phyloP scores from a whole-genome alignment of 2,888 invertebrate genomes.

The Therioaphis trifolii region DNA sequence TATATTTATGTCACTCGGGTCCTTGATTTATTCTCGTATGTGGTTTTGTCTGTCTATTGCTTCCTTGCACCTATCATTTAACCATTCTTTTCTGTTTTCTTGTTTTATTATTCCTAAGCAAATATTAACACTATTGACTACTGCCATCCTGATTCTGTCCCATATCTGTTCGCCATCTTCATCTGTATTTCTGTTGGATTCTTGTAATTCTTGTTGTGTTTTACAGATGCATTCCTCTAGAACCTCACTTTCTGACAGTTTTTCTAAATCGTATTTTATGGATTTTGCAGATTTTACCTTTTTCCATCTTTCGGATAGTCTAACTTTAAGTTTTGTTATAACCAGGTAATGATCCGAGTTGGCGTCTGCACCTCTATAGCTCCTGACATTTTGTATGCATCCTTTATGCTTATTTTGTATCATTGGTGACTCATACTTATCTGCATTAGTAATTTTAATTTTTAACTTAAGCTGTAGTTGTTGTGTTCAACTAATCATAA shows the following conservation, averaged over 20 bases:
- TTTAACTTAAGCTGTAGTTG: too few species aligned
- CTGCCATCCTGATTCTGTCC: background rate
- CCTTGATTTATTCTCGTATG: too few species aligned
- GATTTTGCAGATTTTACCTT: background rate
- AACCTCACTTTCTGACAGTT: background rate
- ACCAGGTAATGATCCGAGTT: too few species aligned
- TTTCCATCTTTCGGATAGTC: background rate
- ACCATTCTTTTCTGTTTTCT: constrained; percentile 10
- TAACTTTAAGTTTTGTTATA: background rate
- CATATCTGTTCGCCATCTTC: too few species aligned
- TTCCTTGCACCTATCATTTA: background rate
- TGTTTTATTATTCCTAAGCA: constrained; percentile 7
- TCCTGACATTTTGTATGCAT: too few species aligned
- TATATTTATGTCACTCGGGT: constrained; percentile 65
- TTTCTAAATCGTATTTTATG: constrained; percentile 18
- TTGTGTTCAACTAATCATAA: too few species aligned
- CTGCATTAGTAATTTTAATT: too few species aligned
- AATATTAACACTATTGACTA: constrained; percentile 6
- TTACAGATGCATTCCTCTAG: constrained; percentile 8
- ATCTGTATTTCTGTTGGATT: too few species aligned
- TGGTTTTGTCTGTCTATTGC: too few species aligned
- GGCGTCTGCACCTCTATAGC: too few species aligned
- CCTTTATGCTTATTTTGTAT: too few species aligned
- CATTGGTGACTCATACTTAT: too few species aligned
- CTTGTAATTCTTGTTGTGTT: background rate